Evolutionary conservation across 2,797 vertebrate species (phyloP).

Genomic region (Cossypha heuglini): DNA sequence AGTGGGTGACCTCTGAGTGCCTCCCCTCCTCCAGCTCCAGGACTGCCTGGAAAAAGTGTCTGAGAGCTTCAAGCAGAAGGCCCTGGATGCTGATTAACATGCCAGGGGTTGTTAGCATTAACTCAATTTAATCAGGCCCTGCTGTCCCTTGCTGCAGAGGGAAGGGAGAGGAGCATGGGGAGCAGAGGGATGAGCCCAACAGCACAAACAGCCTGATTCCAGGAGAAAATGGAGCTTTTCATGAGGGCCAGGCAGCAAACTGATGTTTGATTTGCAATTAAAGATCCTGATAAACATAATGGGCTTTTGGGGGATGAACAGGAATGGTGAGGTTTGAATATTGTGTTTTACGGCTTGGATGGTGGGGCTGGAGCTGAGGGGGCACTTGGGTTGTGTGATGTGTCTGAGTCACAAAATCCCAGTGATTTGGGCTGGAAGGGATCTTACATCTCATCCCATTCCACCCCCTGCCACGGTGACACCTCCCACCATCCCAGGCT

Average conservation of each 20-base stretch:
- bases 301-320: not conserved
- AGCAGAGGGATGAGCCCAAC: not conserved
- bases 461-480: not conserved
- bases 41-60: not conserved
- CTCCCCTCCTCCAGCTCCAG: not conserved
- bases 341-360: rapidly evolving
- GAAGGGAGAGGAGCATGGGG: not conserved
- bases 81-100: not conserved
- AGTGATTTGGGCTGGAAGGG: not conserved
- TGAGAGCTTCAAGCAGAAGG: not conserved
- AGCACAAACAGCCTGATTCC: not conserved
- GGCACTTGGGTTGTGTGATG: rapidly evolving
- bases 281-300: not conserved
- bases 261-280: not conserved
- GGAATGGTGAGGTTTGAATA: not conserved
- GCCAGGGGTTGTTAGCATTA: constrained; percentile 1
- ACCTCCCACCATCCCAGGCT: rapidly evolving
- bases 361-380: not conserved
- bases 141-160: not conserved
- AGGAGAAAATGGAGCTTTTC: not conserved
- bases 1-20: not conserved
- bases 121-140: constrained; percentile 13
- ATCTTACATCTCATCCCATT: rapidly evolving
- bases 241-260: not conserved
- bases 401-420: not conserved